phyloP scores from a whole-genome alignment of 2,888 invertebrate genomes.

The Epistrophella euchroma region DNA sequence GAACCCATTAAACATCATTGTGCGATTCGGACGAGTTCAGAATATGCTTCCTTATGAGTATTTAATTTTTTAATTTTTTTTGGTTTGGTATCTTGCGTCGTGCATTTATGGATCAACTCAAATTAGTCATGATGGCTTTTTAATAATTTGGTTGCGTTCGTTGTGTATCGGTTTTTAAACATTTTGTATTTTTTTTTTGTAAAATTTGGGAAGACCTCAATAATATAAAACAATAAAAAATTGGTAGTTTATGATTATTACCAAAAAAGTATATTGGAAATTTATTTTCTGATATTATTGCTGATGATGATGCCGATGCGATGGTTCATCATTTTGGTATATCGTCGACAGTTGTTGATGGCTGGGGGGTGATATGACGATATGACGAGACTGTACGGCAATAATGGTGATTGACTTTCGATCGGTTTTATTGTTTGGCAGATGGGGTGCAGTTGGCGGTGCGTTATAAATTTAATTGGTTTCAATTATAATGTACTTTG shows the following conservation, averaged over 20 bases:
- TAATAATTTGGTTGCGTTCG: conserved; percentile 70
- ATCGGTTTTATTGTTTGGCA: conserved; percentile 52
- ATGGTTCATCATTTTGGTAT: conserved; percentile 38
- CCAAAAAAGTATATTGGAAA: conserved; percentile 47
- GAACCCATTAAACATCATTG: conserved; percentile 16
- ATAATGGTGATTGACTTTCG: conserved; percentile 68
- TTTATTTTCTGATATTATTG: conserved; percentile 33
- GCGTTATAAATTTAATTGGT: conserved; percentile 35
- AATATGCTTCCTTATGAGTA: conserved; percentile 60
- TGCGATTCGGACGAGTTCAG: not conserved
- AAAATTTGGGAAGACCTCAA: conserved; percentile 49
- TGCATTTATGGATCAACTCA: conserved; percentile 69
- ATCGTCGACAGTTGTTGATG: conserved; percentile 59
- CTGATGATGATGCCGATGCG: conserved; percentile 7
- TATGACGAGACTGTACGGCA: conserved; percentile 4
- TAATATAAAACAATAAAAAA: conserved; percentile 72
- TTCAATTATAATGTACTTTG: conserved; percentile 16
- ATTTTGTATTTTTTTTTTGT: not conserved
- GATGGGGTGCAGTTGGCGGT: conserved; percentile 63
- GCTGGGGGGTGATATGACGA: conserved; percentile 17
- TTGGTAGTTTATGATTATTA: conserved; percentile 74
- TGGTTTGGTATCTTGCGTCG: conserved; percentile 37
- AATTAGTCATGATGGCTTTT: conserved; percentile 75
- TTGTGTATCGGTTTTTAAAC: conserved; percentile 35
- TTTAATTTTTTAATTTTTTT: conserved; percentile 57